Conservation (phyloP, 2,888 invertebrate species). For the Xylota sylvarum region DNA sequence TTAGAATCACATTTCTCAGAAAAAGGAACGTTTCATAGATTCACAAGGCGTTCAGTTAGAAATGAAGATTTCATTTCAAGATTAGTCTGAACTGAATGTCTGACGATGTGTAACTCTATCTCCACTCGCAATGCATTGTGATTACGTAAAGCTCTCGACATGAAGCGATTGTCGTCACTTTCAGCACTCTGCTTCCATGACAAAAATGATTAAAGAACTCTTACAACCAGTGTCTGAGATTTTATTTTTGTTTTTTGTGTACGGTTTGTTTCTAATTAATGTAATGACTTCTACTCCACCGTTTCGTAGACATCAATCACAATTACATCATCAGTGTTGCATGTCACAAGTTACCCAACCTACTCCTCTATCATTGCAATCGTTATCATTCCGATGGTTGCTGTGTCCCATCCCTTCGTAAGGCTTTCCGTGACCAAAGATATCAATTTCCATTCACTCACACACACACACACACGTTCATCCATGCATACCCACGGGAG, state of each 20-base stretch:
- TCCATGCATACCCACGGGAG: neutral
- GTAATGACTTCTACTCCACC: conserved; percentile 66
- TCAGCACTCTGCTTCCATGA: conserved; percentile 50
- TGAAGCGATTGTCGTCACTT: conserved; percentile 44
- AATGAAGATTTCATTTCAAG: too few relatives aligned
- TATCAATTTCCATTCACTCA: conserved; percentile 60
- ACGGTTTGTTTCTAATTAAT: conserved; percentile 43
- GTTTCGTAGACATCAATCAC: conserved; percentile 67
- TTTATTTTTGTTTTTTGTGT: conserved; percentile 7
- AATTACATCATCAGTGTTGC: conserved; percentile 72
- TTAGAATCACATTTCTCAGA: too few relatives aligned
- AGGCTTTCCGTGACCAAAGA: conserved; percentile 67
- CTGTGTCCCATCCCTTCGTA: conserved; percentile 16
- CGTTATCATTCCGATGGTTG: conserved; percentile 61
- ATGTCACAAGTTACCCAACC: conserved; percentile 66
- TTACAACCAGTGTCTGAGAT: conserved; percentile 18
- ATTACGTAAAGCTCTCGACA: neutral
- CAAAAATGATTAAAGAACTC: conserved; percentile 67
- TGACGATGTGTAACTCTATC: too few relatives aligned
- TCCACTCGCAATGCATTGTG: too few relatives aligned
- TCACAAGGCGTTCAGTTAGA: too few relatives aligned
- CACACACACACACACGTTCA: conserved; percentile 9
- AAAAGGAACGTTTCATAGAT: too few relatives aligned
- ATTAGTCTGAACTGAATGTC: too few relatives aligned
- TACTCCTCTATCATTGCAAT: conserved; percentile 44